Evolutionary conservation across 2,888 invertebrate species (phyloP).

Genomic region (Petrophora chlorosata): DNA sequence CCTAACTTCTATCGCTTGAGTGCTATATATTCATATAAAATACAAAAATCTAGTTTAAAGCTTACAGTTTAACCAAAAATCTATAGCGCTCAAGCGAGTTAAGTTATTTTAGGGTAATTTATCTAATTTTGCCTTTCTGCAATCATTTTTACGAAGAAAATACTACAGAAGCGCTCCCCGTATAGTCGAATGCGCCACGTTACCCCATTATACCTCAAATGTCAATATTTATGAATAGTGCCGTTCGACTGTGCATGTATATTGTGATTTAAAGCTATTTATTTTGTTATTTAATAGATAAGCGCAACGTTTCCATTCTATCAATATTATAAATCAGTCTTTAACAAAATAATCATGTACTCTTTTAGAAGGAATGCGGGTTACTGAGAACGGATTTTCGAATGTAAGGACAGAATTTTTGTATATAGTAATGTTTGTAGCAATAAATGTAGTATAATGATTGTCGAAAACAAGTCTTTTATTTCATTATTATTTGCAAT

Average conservation of each 20-base stretch:
- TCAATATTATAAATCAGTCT: slow-evolving; percentile 27
- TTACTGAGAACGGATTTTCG: slow-evolving; percentile 44
- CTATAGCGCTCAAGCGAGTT: slow-evolving; percentile 39
- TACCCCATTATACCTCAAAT: slow-evolving; percentile 24
- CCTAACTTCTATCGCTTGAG: slow-evolving; percentile 47
- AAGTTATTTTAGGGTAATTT: slow-evolving; percentile 56
- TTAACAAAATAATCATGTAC: slow-evolving; percentile 34
- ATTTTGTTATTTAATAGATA: slow-evolving; percentile 71
- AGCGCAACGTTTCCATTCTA: slow-evolving; percentile 50
- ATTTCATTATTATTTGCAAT: no score
- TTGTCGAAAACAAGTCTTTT: slow-evolving; percentile 67
- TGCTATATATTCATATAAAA: slow-evolving; percentile 21
- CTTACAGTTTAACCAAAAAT: slow-evolving; percentile 3
- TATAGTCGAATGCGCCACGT: slow-evolving; percentile 48
- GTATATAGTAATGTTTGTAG: slow-evolving; percentile 73
- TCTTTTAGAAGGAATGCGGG: slow-evolving; percentile 46
- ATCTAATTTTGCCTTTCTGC: slow-evolving; percentile 67
- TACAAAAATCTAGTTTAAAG: background rate
- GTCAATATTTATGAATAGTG: background rate
- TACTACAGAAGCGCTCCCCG: slow-evolving; percentile 66
- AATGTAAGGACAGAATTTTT: slow-evolving; percentile 62
- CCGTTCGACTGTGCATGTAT: slow-evolving; percentile 53
- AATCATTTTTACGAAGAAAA: slow-evolving; percentile 76
- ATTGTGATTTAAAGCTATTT: slow-evolving; percentile 71
- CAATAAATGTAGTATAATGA: slow-evolving; percentile 76